Conservation (phyloP, 1,140 invertebrate genomes). For the Wiebesia pumilae region DNA sequence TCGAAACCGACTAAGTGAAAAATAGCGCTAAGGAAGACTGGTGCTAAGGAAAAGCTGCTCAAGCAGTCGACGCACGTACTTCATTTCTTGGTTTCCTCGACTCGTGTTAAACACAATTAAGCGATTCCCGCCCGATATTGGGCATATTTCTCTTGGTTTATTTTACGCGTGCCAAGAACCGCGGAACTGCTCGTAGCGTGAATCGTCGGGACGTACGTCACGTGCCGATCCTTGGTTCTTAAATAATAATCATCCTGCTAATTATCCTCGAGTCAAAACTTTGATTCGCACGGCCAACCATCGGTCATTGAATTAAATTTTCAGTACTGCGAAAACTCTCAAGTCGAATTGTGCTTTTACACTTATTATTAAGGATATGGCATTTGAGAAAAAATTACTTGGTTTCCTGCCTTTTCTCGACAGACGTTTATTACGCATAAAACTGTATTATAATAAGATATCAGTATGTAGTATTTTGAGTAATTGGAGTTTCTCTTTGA, state of each 20-base stretch:
- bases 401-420: background rate
- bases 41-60: background rate
- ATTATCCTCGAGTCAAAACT: background rate
- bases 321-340: background rate
- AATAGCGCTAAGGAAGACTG: background rate
- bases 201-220: too few relatives aligned
- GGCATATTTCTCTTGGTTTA: background rate
- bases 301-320: background rate
- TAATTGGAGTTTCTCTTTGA: background rate
- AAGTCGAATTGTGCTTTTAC: background rate
- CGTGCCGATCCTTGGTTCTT: background rate
- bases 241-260: background rate
- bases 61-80: constrained; percentile 57
- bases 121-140: constrained; percentile 45
- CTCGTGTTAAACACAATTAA: constrained; percentile 57
- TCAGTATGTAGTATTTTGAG: background rate
- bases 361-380: background rate
- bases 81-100: constrained; percentile 55
- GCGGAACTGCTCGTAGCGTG: too few relatives aligned
- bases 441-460: background rate
- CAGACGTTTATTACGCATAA: background rate
- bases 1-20: background rate
- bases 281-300: background rate
- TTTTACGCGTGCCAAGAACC: background rate
- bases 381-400: background rate